Evolutionary conservation across 2,113 vertebrate species (phyloP).

Genomic region (Larimichthys polyactis): DNA sequence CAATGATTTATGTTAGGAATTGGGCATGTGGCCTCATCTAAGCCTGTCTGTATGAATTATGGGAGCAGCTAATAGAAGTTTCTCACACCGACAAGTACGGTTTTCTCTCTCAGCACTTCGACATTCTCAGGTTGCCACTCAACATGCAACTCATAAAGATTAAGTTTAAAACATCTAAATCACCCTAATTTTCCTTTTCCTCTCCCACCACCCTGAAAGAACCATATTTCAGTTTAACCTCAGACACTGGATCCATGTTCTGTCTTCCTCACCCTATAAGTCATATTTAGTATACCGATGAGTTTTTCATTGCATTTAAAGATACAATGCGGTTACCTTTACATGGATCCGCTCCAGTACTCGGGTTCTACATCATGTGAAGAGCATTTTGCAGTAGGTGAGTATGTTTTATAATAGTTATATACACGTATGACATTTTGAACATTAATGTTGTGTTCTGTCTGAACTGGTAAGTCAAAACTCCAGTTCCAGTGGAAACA

Average conservation of each 20-base stretch:
- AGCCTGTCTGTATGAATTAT: slow-evolving; percentile 72
- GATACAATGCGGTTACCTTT: neutral
- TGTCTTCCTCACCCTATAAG: neutral
- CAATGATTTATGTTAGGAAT: slow-evolving; percentile 61
- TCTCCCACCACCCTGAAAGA: neutral
- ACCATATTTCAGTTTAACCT: neutral
- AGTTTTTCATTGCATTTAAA: neutral
- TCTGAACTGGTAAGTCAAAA: too few species aligned
- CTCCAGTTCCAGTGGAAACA: too few species aligned
- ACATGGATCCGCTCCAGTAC: neutral
- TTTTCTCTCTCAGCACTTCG: neutral
- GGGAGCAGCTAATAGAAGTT: slow-evolving; percentile 58
- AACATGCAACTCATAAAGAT: slow-evolving; percentile 20
- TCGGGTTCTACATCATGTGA: neutral
- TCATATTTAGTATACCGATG: neutral
- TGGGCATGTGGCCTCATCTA: slow-evolving; percentile 47
- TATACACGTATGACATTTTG: too few species aligned
- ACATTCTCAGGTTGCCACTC: slow-evolving; percentile 23
- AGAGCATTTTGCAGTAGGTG: too few species aligned
- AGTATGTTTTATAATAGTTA: too few species aligned
- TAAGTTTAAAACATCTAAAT: slow-evolving; percentile 13
- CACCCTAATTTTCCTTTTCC: neutral
- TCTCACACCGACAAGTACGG: slow-evolving; percentile 31
- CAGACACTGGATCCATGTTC: neutral
- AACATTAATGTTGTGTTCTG: too few species aligned